These are phyloP conservation scores for Coenobita brevimanus DNA, from an alignment of 1,140 invertebrate genomes.

Conservation along the genomic window DNA sequence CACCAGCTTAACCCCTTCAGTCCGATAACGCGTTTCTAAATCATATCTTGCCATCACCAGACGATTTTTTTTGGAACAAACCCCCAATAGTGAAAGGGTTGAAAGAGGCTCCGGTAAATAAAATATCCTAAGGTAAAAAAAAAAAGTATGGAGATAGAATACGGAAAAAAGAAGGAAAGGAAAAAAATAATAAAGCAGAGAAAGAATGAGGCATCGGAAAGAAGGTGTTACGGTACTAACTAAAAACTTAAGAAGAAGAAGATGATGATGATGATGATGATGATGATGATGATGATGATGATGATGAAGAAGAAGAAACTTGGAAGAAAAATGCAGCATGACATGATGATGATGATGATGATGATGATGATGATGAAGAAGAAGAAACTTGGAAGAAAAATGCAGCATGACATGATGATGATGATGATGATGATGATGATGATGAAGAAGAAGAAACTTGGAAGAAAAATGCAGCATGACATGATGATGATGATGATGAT, in stretches of 20 bases:
- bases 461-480: background rate
- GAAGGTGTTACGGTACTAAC: background rate
- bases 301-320: background rate
- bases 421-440: background rate
- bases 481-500: background rate
- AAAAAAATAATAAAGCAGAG: too few relatives aligned
- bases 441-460: background rate
- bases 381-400: background rate
- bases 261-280: background rate
- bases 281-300: background rate
- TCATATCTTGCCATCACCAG: too few relatives aligned
- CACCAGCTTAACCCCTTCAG: too few relatives aligned
- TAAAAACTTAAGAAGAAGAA: background rate
- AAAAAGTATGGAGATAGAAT: too few relatives aligned
- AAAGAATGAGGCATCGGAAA: too few relatives aligned
- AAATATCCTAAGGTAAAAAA: background rate
- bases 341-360: background rate
- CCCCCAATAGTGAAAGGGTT: too few relatives aligned
- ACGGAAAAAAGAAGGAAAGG: too few relatives aligned
- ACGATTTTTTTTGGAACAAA: too few relatives aligned
- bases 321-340: background rate
- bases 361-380: background rate
- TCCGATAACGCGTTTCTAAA: too few relatives aligned
- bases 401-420: background rate
- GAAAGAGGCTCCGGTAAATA: background rate